Conservation (phyloP, 2,113 vertebrate genomes). For the Buteo buteo region DNA sequence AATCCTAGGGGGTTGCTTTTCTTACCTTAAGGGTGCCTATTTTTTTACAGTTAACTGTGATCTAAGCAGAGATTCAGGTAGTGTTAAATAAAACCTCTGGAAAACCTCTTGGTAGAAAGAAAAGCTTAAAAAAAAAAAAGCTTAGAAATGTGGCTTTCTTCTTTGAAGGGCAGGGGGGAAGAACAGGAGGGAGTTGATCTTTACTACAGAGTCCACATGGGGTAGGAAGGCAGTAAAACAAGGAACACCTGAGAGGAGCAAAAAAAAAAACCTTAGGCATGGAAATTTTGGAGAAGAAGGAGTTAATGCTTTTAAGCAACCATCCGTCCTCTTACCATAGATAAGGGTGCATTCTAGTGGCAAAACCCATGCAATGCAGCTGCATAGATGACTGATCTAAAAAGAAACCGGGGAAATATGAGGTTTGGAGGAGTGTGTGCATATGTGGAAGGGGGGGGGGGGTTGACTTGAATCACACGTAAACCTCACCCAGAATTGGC, state of each 20-base stretch:
- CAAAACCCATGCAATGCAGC: slow-evolving; percentile 77
- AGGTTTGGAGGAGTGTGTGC: slow-evolving; percentile 28
- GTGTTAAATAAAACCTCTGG: neutral
- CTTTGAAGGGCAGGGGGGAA: neutral
- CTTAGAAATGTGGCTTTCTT: neutral
- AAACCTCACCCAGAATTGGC: neutral
- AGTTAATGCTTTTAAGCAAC: slow-evolving; percentile 65
- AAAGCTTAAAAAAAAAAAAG: neutral
- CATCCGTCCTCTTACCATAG: slow-evolving; percentile 70
- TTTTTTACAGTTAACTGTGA: neutral
- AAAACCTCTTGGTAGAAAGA: neutral
- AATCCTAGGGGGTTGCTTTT: neutral
- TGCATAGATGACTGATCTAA: slow-evolving; percentile 46
- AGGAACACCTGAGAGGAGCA: neutral
- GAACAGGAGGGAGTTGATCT: neutral
- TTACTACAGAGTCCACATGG: neutral
- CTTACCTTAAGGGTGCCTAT: neutral
- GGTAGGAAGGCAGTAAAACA: neutral
- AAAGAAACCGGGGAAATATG: slow-evolving; percentile 21
- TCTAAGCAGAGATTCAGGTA: neutral
- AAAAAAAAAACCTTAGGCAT: neutral
- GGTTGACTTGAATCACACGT: neutral
- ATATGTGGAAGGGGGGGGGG: neutral
- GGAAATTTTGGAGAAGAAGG: slow-evolving; percentile 34
- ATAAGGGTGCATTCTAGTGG: slow-evolving; percentile 83